Percentiles rank a stretch among this genome's conserved stretches.
Conservation (phyloP, 64 coral and sea anemone species). For the Dendronephthya gigantea region DNA sequence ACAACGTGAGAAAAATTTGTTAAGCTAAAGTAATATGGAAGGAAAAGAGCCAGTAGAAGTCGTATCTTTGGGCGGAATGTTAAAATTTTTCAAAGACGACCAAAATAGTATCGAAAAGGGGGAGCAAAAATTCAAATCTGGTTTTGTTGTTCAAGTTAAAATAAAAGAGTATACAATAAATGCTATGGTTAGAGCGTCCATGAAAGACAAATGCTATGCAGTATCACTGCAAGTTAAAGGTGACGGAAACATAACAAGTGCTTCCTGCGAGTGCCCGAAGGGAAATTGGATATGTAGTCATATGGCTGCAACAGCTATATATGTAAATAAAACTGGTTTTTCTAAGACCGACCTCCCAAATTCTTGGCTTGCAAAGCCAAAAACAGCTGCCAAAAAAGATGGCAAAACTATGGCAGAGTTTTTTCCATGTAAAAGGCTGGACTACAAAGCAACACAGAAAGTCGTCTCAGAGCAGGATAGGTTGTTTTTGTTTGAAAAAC, state of each 20-base stretch:
- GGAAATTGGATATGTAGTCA: constrained; percentile 24
- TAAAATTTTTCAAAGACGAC: constrained; percentile 23
- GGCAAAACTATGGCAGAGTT: constrained; percentile 3
- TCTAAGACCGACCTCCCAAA: constrained; percentile 29
- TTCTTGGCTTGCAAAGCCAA: constrained; percentile 9
- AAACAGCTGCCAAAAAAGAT: constrained; percentile 20
- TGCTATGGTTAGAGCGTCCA: constrained; percentile 28
- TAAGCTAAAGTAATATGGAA: too few species aligned
- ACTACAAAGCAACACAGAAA: constrained; percentile 16
- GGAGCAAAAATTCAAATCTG: constrained; percentile 24
- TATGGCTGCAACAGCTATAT: constrained; percentile 33
- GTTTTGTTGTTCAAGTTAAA: constrained; percentile 2
- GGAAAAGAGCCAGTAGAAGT: too few species aligned
- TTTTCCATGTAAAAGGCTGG: constrained; percentile 3
- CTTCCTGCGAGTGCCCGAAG: constrained; percentile 14
- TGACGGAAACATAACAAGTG: not conserved
- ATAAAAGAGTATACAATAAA: not conserved
- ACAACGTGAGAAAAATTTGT: not conserved
- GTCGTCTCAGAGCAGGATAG: not conserved
- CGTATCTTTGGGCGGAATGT: constrained; percentile 13
- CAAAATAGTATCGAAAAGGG: constrained; percentile 15
- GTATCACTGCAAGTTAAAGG: not conserved
- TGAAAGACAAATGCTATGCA: constrained; percentile 26
- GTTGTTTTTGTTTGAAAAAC: constrained; percentile 13
- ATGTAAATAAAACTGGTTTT: constrained; percentile 16